Evolutionary conservation across 1,140 invertebrate species (phyloP).

Genomic region (Chrysopa pallens): DNA sequence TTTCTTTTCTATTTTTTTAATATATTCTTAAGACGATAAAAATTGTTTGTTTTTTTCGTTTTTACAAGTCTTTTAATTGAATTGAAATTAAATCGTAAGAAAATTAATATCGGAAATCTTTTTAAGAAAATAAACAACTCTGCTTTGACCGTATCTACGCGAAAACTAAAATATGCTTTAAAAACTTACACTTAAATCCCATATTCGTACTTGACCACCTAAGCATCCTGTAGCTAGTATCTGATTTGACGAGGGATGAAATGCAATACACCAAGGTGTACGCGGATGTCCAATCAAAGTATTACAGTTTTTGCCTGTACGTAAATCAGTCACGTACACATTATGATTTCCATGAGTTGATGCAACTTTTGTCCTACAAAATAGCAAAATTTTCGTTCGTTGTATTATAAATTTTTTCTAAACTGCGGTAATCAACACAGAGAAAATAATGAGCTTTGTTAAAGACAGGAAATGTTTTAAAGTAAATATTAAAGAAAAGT

Average conservation of each 20-base stretch:
- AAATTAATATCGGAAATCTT: too few relatives aligned
- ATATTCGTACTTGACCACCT: conserved; percentile 76
- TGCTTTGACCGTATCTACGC: too few relatives aligned
- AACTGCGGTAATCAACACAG: too few relatives aligned
- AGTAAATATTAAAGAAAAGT: too few relatives aligned
- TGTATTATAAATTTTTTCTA: neutral
- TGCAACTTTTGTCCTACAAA: conserved; percentile 56
- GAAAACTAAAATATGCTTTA: too few relatives aligned
- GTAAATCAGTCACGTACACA: conserved; percentile 72
- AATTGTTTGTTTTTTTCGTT: too few relatives aligned
- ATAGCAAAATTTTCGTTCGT: conserved; percentile 1
- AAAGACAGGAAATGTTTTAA: neutral
- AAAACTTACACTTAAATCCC: conserved; percentile 66
- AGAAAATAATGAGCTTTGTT: neutral
- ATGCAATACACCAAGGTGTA: conserved; percentile 84
- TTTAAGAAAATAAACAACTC: too few relatives aligned
- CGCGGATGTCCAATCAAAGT: conserved; percentile 67
- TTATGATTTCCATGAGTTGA: conserved; percentile 85
- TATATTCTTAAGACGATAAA: too few relatives aligned
- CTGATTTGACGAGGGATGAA: conserved; percentile 70
- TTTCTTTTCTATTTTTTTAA: too few relatives aligned
- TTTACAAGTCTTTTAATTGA: too few relatives aligned
- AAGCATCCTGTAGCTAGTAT: conserved; percentile 78
- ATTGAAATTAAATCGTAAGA: too few relatives aligned
- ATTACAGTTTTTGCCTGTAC: conserved; percentile 59